Percentiles rank a stretch among this genome's conserved stretches.
These are phyloP conservation scores for Enteromius anoplus DNA, from an alignment of 2,797 vertebrate species.

Conservation along the genomic window DNA sequence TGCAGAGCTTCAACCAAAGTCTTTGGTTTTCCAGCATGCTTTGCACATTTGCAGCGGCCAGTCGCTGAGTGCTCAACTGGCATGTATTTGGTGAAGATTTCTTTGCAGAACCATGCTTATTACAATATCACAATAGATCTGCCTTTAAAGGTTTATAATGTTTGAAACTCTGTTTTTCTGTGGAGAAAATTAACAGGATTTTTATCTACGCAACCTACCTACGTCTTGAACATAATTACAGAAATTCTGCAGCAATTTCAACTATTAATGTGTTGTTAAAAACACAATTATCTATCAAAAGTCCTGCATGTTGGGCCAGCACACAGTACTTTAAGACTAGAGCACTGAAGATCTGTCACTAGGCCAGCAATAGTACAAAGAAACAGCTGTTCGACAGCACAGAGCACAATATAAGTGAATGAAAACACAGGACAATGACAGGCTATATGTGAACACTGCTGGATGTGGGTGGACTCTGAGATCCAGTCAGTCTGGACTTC, in stretches of 20 bases:
- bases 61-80: neutral
- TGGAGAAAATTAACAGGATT: neutral
- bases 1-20: too few species aligned
- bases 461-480: slow-evolving; percentile 69
- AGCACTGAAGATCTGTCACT: slow-evolving; percentile 22
- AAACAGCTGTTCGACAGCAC: slow-evolving; percentile 61
- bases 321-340: slow-evolving; percentile 46
- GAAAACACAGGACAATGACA: slow-evolving; percentile 48
- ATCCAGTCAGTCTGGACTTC: slow-evolving; percentile 59
- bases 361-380: slow-evolving; percentile 41
- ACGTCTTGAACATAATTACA: neutral
- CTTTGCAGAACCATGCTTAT: neutral
- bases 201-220: neutral
- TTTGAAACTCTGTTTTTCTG: neutral
- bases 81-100: neutral
- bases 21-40: too few species aligned
- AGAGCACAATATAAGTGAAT: slow-evolving; percentile 65
- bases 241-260: neutral
- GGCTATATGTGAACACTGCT: slow-evolving; percentile 60
- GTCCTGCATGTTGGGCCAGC: slow-evolving; percentile 5
- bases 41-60: neutral
- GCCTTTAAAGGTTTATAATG: neutral
- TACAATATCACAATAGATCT: neutral
- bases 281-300: slow-evolving; percentile 22
- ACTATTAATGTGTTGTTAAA: slow-evolving; percentile 18